These are phyloP conservation scores for Mythimna albipuncta DNA, from an alignment of 2,888 invertebrate genomes.

Conservation along the genomic window DNA sequence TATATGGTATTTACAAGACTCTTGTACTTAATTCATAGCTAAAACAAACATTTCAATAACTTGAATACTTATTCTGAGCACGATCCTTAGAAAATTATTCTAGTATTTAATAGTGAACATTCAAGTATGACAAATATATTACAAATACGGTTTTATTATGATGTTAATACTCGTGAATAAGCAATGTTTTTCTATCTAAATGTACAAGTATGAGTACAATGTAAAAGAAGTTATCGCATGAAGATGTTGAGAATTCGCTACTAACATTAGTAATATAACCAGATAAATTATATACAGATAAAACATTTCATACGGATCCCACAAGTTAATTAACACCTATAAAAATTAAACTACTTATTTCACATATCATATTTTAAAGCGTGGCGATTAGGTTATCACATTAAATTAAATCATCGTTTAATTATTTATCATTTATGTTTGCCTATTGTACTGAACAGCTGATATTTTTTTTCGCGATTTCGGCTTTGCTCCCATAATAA, in stretches of 20 bases:
- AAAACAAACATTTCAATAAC: slow-evolving; percentile 17
- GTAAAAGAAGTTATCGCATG: slow-evolving; percentile 40
- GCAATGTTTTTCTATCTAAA: slow-evolving; percentile 53
- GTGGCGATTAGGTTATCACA: too few species aligned
- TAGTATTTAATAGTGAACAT: slow-evolving; percentile 45
- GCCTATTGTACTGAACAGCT: too few species aligned
- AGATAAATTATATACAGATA: slow-evolving; percentile 63
- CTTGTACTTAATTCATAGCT: slow-evolving; percentile 40
- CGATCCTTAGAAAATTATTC: slow-evolving; percentile 44
- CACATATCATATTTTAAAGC: slow-evolving; percentile 31
- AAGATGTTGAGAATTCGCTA: slow-evolving; percentile 38
- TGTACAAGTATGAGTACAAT: slow-evolving; percentile 47
- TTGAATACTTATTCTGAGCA: slow-evolving; percentile 37
- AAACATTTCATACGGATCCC: slow-evolving; percentile 44
- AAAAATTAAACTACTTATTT: slow-evolving; percentile 59
- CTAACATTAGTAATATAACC: slow-evolving; percentile 34
- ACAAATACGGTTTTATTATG: slow-evolving; percentile 41
- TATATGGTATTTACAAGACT: slow-evolving; percentile 15
- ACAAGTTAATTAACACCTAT: slow-evolving; percentile 49
- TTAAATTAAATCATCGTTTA: too few species aligned
- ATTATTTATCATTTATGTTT: too few species aligned
- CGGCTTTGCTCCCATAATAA: too few species aligned
- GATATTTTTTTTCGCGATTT: too few species aligned
- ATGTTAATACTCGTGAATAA: slow-evolving; percentile 44
- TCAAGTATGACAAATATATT: slow-evolving; percentile 38